Base-by-base conservation (phyloP, 1,140 invertebrate species). In the Aphaenogaster ashmeadi region DNA sequence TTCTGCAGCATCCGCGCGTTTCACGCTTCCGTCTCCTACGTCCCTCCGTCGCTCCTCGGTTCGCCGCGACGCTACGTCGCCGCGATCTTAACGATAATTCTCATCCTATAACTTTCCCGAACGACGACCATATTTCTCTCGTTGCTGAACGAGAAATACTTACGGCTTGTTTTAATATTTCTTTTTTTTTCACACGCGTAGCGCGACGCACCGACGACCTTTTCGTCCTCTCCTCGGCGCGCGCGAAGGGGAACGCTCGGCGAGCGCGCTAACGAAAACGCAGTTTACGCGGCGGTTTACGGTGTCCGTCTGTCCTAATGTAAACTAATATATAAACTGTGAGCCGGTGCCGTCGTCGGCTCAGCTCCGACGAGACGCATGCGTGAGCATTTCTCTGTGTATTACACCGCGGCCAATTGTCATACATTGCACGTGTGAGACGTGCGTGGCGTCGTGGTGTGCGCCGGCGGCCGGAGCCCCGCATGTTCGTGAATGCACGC, bases 311-410 rank as follows among this genome's bases (percentile, higher is more conserved):
- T 74, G 54, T 74, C 69, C 80, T 84, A 84, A 84, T 84, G 80
- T 84, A 84, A 84, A 84, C 80, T 84, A 84, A 84, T 84, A 84
- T 84, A 84, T 84, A 84, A 84, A 74, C 69, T 60, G 69, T 50
- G 80, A 60, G 67, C 80, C 54, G 80, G 54, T 84, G 69, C 69
- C 69, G 80, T 84, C 67, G 80, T 84, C 80, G 67, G 54, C 80
- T 74, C 80, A 18, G 64, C 21, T 33, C 41, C 54, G 52, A 47
- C 52, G 67, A 58, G 80, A 84, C 80, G 80, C 80, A 84, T 84
- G 80, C 80, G 80, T 84, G 80, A 84, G 67, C 69, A 84, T 84
- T 84, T 84, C 80, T 81, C 78, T 69, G 21, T 84, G 69, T 74
- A 56, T 83, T 21, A 58, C 54, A 74, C 44, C 21, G 13, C 67